These are phyloP conservation scores for Cerastis rubricosa DNA, from an alignment of 2,888 invertebrate genomes.

Conservation along the genomic window DNA sequence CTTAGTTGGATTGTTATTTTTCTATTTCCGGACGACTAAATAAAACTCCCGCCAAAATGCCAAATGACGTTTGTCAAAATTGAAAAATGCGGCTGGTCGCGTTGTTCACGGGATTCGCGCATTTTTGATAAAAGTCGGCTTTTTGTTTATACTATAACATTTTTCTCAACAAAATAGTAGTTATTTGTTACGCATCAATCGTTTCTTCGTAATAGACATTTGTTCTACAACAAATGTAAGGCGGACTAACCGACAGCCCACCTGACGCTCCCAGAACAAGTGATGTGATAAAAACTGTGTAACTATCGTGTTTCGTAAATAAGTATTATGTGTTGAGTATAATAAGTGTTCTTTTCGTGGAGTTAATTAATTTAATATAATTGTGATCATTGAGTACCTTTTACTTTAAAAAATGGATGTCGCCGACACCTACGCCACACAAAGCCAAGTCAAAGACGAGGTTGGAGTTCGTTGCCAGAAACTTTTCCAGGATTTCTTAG, in stretches of 20 bases:
- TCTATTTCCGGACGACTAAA: constrained; percentile 31
- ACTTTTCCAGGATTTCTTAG: constrained; percentile 98
- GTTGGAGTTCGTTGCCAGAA: constrained; percentile 98
- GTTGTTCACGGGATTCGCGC: constrained; percentile 32
- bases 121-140: constrained; percentile 23
- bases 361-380: constrained; percentile 14
- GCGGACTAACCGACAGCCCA: neutral
- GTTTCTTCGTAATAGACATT: neutral
- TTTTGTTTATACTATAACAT: neutral
- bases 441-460: constrained; percentile 96
- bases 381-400: constrained; percentile 35
- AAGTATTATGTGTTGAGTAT: constrained; percentile 19
- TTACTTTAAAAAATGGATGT: constrained; percentile 91
- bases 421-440: constrained; percentile 93
- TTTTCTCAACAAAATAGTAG: neutral
- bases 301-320: constrained; percentile 26
- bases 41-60: constrained; percentile 57
- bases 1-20: neutral
- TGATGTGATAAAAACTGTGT: constrained; percentile 14
- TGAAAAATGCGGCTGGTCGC: constrained; percentile 2
- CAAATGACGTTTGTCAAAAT: constrained; percentile 37
- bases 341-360: neutral
- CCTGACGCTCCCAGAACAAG: constrained; percentile 18
- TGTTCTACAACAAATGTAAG: neutral
- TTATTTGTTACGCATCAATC: neutral